These are phyloP conservation scores for Pollenia labialis DNA, from an alignment of 2,888 invertebrate species.

Conservation along the genomic window DNA sequence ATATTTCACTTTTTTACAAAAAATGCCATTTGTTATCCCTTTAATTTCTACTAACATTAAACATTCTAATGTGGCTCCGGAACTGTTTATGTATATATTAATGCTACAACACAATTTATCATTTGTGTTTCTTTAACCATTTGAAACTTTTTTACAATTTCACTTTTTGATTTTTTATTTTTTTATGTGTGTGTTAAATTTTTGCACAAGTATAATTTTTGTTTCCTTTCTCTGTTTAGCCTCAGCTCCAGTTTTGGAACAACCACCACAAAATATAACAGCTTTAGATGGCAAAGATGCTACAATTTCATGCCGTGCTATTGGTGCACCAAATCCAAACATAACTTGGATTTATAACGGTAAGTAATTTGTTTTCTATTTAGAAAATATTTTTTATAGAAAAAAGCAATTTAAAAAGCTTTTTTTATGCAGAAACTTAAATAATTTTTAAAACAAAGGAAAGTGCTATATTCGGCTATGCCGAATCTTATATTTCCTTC, in stretches of 20 bases:
- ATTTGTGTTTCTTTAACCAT: background rate
- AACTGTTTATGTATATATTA: background rate
- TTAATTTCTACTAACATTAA: background rate
- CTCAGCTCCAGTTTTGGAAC: conserved; percentile 94
- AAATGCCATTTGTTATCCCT: background rate
- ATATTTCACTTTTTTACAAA: too few species aligned
- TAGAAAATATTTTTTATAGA: background rate
- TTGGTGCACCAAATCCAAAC: conserved; percentile 95
- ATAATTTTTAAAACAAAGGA: too few species aligned
- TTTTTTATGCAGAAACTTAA: background rate
- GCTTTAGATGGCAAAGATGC: conserved; percentile 97
- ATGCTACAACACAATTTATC: background rate
- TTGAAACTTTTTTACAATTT: conserved; percentile 18
- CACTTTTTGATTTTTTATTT: background rate
- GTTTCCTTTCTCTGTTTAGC: conserved; percentile 86
- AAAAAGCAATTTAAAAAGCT: background rate
- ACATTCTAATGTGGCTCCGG: background rate
- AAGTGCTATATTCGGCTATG: too few species aligned
- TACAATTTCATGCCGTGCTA: conserved; percentile 93
- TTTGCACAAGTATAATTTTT: conserved; percentile 76
- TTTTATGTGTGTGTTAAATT: background rate
- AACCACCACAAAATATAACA: conserved; percentile 93
- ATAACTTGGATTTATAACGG: conserved; percentile 96
- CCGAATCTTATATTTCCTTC: too few species aligned
- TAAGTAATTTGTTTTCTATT: conserved; percentile 84